Evolutionary conservation across 2,113 vertebrate genomes (phyloP).

Genomic region (Alligator mississippiensis): DNA sequence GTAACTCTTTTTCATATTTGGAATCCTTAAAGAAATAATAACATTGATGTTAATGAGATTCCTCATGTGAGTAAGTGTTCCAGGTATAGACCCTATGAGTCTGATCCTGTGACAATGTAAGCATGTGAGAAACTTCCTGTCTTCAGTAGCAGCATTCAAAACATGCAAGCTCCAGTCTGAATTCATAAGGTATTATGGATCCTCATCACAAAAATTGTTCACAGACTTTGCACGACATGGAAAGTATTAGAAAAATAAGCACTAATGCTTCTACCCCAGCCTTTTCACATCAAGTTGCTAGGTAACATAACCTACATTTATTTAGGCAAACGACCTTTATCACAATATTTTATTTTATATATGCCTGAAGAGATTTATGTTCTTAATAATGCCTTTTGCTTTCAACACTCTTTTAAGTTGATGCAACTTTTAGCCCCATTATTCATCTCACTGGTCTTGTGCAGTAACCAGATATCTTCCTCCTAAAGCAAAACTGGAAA

Average conservation of each 20-base stretch:
- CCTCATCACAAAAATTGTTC: background rate
- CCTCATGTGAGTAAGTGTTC: background rate
- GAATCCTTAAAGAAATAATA: background rate
- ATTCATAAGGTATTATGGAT: background rate
- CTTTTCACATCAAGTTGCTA: background rate
- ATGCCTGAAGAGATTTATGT: background rate
- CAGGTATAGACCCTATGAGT: background rate
- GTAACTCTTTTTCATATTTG: background rate
- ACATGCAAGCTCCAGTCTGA: background rate
- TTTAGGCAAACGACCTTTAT: background rate
- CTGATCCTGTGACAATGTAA: background rate
- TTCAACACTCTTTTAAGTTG: slow-evolving; percentile 18
- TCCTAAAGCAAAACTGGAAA: background rate
- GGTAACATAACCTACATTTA: background rate
- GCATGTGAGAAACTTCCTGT: background rate
- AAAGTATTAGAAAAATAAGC: slow-evolving; percentile 5
- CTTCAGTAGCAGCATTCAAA: background rate
- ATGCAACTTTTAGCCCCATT: slow-evolving; percentile 11
- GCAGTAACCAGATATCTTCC: background rate
- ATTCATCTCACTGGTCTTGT: background rate
- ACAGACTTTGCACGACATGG: background rate
- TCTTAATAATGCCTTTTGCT: background rate
- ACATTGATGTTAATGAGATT: background rate
- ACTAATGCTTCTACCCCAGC: background rate
- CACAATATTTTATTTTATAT: slow-evolving; percentile 21